phyloP scores from a whole-genome alignment of 2,888 invertebrate genomes.

The Elaeidobius kamerunicus region DNA sequence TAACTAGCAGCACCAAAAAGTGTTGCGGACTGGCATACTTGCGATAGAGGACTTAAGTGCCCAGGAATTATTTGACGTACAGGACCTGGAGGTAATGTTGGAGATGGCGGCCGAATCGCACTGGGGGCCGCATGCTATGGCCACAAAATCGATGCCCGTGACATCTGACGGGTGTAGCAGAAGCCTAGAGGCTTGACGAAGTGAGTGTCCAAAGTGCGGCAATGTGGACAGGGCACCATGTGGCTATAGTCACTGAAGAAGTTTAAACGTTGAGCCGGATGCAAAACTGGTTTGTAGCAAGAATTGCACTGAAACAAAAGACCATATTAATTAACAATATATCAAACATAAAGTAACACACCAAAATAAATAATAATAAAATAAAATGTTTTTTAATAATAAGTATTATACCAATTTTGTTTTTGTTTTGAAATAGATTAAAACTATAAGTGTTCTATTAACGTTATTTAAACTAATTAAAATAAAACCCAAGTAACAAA shows the following conservation, averaged over 20 bases:
- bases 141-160: slow-evolving; percentile 65
- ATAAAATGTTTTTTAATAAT: too few species aligned
- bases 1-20: slow-evolving; percentile 20
- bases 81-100: slow-evolving; percentile 38
- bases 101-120: slow-evolving; percentile 44
- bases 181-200: slow-evolving; percentile 88
- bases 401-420: too few species aligned
- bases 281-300: slow-evolving; percentile 85
- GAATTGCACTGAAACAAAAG: slow-evolving; percentile 75
- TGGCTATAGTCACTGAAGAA: slow-evolving; percentile 96
- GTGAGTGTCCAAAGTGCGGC: slow-evolving; percentile 87
- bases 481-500: too few species aligned
- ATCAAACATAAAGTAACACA: too few species aligned
- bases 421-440: too few species aligned
- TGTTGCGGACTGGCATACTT: slow-evolving; percentile 16
- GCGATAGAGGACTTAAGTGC: slow-evolving; percentile 13
- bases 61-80: slow-evolving; percentile 7
- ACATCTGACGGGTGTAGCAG: slow-evolving; percentile 74
- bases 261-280: slow-evolving; percentile 81
- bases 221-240: slow-evolving; percentile 87
- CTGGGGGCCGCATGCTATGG: slow-evolving; percentile 79
- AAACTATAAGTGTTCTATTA: too few species aligned
- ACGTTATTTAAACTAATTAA: too few species aligned
- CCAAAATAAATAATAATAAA: too few species aligned
- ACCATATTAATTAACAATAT: neutral